Percentiles rank a stretch among this genome's conserved stretches.
Evolutionary conservation across 2,113 vertebrate species (phyloP).

Genomic region (Lagopus leucura): DNA sequence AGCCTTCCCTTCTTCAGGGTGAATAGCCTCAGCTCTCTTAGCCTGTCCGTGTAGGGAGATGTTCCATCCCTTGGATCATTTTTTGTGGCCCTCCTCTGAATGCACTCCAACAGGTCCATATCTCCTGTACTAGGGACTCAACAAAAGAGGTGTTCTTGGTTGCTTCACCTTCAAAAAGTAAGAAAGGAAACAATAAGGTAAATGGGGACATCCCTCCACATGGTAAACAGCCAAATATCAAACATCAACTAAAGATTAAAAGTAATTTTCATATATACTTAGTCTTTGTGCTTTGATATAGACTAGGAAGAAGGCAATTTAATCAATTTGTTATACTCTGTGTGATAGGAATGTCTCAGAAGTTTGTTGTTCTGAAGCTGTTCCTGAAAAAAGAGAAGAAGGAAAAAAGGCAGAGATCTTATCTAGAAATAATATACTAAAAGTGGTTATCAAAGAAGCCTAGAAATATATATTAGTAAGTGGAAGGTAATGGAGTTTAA

Average conservation of each 20-base stretch:
- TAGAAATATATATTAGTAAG: neutral
- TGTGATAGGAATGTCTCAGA: slow-evolving; percentile 52
- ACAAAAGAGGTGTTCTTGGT: too few species aligned
- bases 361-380: slow-evolving; percentile 60
- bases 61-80: too few species aligned
- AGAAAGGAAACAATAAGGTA: too few species aligned
- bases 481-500: neutral
- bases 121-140: too few species aligned
- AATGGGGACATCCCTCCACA: neutral
- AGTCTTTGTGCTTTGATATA: slow-evolving; percentile 49
- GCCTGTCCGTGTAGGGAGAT: too few species aligned
- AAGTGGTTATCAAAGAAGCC: neutral
- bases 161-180: too few species aligned
- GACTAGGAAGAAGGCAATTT: slow-evolving; percentile 45
- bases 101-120: too few species aligned
- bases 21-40: too few species aligned
- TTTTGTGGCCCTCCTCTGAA: too few species aligned
- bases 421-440: slow-evolving; percentile 49
- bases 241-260: slow-evolving; percentile 23
- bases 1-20: too few species aligned
- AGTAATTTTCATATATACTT: slow-evolving; percentile 25
- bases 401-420: slow-evolving; percentile 37
- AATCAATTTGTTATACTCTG: slow-evolving; percentile 50
- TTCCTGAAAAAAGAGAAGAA: neutral
- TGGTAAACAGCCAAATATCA: neutral